Percentiles rank a stretch among this genome's conserved stretches.
phyloP scores from a whole-genome alignment of 2,888 invertebrate species.

The Tethea ocularis region DNA sequence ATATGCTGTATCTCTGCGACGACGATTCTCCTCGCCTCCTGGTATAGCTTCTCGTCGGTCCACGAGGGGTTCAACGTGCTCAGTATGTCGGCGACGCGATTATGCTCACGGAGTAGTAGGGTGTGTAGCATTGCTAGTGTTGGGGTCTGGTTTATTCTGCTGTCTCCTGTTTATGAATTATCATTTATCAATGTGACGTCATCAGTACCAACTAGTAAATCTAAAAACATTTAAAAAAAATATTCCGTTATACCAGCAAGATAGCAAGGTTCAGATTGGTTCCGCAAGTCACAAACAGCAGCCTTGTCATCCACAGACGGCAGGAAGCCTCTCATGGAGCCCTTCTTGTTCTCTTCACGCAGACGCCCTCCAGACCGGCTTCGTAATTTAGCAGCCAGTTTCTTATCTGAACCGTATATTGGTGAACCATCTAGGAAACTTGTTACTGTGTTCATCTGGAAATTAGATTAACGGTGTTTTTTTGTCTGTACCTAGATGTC shows the following conservation, averaged over 20 bases:
- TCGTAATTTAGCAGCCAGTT: constrained; percentile 62
- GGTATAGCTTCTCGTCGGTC: constrained; percentile 83
- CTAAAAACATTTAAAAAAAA: too few species aligned
- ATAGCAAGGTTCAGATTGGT: constrained; percentile 73
- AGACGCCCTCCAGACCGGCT: constrained; percentile 70
- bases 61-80: constrained; percentile 81
- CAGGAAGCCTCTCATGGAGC: constrained; percentile 59
- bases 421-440: constrained; percentile 81
- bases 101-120: constrained; percentile 81
- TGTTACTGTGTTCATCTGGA: constrained; percentile 87
- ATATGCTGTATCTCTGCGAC: constrained; percentile 85
- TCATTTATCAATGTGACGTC: too few species aligned
- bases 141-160: constrained; percentile 81
- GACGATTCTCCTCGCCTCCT: constrained; percentile 81
- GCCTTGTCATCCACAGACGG: constrained; percentile 70
- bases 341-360: constrained; percentile 54
- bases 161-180: constrained; percentile 72
- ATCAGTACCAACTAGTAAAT: too few species aligned
- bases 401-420: constrained; percentile 77
- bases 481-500: too few species aligned
- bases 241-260: constrained; percentile 60
- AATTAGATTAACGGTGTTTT: not conserved
- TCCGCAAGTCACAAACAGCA: constrained; percentile 67
- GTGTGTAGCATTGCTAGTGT: constrained; percentile 80
- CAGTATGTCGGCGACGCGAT: constrained; percentile 79